Conservation (phyloP, 2,113 vertebrate species). For the Pelvicachromis taeniatus region DNA sequence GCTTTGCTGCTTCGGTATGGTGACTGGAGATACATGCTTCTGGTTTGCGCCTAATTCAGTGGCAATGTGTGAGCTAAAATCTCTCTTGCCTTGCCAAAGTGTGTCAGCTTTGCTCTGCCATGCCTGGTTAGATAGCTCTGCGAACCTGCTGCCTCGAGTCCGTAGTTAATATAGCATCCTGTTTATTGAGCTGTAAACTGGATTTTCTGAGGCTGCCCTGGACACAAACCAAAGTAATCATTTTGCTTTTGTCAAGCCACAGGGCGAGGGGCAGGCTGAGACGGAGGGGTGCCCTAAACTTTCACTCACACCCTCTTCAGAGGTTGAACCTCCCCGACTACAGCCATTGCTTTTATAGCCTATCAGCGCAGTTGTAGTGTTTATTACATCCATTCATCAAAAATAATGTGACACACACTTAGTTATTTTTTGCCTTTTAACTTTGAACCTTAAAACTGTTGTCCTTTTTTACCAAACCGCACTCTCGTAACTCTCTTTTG, state of each 20-base stretch:
- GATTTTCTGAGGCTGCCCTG: slow-evolving; percentile 40
- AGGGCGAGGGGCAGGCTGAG: not conserved
- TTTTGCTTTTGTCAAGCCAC: slow-evolving; percentile 45
- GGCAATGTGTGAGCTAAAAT: not conserved
- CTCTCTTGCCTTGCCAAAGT: slow-evolving; percentile 18
- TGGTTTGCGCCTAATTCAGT: not conserved
- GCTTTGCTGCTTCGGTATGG: not conserved
- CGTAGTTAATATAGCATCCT: slow-evolving; percentile 45
- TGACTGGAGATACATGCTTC: not conserved
- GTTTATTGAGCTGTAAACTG: slow-evolving; percentile 55
- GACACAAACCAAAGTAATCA: slow-evolving; percentile 55
- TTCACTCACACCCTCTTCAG: not conserved
- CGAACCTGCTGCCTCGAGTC: slow-evolving; percentile 34
- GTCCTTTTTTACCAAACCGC: not conserved
- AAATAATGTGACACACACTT: not conserved
- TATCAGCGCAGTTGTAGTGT: not conserved
- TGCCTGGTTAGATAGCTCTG: slow-evolving; percentile 30
- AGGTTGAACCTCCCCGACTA: not conserved
- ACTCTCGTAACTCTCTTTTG: not conserved
- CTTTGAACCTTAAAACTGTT: not conserved
- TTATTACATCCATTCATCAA: not conserved
- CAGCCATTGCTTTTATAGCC: not conserved
- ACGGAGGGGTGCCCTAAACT: slow-evolving; percentile 16
- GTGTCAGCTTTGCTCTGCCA: slow-evolving; percentile 16
- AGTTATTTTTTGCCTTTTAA: not conserved